A percentile compares a stretch with the other conserved stretches of the same genome.
These are phyloP conservation scores for Oxyura jamaicensis DNA, from an alignment of 2,113 vertebrate species.

Conservation along the genomic window DNA sequence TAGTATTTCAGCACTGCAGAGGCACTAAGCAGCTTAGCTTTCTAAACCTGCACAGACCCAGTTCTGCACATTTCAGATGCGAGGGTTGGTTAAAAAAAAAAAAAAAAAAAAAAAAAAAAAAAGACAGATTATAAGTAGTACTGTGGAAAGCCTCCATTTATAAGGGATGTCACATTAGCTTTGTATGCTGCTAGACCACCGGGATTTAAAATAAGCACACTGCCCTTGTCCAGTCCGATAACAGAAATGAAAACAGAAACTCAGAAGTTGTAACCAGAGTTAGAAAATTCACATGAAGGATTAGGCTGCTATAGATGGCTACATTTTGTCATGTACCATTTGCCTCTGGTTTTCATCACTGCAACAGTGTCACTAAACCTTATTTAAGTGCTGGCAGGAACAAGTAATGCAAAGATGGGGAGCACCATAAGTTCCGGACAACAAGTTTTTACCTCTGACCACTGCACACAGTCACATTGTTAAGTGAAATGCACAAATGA, in stretches of 20 bases:
- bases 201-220: not conserved
- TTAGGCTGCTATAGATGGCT: not conserved
- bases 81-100: not conserved
- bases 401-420: not conserved
- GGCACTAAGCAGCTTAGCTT: not conserved
- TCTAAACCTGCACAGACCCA: not conserved
- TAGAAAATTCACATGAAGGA: not conserved
- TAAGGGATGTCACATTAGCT: not conserved
- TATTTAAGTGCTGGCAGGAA: not conserved
- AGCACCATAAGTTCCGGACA: not conserved
- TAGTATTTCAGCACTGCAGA: not conserved
- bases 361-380: not conserved
- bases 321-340: not conserved
- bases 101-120: not conserved
- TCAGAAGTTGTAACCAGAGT: not conserved
- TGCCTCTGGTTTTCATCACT: not conserved
- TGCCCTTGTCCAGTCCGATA: not conserved
- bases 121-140: not conserved
- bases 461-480: fast-evolving
- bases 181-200: not conserved
- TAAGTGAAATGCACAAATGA: not conserved
- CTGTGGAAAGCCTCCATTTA: not conserved
- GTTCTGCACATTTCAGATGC: not conserved
- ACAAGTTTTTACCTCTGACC: not conserved
- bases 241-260: not conserved